Percentiles rank a stretch among this genome's conserved stretches.
phyloP scores from a whole-genome alignment of 2,797 vertebrate species.

The Typhlichthys subterraneus region DNA sequence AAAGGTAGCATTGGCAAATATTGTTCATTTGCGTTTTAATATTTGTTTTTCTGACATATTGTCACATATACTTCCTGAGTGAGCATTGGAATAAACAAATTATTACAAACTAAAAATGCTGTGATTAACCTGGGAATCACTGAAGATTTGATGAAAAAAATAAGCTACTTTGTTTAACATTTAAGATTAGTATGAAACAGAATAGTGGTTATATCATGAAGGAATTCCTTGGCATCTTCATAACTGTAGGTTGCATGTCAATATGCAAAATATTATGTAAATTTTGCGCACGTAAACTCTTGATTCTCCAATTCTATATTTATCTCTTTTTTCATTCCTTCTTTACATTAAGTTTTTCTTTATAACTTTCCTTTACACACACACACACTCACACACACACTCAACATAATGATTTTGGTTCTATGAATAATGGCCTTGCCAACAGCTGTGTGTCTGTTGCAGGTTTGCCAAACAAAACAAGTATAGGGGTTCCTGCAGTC shows the following conservation, averaged over 20 bases:
- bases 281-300: constrained; percentile 13
- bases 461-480: constrained; percentile 67
- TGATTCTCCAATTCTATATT: background rate
- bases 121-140: no score
- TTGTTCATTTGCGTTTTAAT: no score
- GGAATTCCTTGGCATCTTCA: no score
- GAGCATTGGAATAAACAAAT: constrained; percentile 5
- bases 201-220: no score
- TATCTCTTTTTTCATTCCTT: background rate
- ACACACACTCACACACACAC: constrained; percentile 46
- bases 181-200: no score
- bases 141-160: no score
- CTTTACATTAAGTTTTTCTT: constrained; percentile 3
- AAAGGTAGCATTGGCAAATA: background rate
- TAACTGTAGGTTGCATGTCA: no score
- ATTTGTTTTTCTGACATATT: background rate
- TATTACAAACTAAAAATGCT: no score
- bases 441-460: constrained; percentile 58
- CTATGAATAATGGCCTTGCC: constrained; percentile 57
- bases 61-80: background rate
- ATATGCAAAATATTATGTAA: background rate
- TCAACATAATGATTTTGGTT: constrained; percentile 65
- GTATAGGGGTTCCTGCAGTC: constrained; percentile 81
- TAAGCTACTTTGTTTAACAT: no score
- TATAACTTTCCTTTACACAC: background rate